These are phyloP conservation scores for Callinectes sapidus DNA, from an alignment of 2,888 invertebrate genomes.

Conservation along the genomic window DNA sequence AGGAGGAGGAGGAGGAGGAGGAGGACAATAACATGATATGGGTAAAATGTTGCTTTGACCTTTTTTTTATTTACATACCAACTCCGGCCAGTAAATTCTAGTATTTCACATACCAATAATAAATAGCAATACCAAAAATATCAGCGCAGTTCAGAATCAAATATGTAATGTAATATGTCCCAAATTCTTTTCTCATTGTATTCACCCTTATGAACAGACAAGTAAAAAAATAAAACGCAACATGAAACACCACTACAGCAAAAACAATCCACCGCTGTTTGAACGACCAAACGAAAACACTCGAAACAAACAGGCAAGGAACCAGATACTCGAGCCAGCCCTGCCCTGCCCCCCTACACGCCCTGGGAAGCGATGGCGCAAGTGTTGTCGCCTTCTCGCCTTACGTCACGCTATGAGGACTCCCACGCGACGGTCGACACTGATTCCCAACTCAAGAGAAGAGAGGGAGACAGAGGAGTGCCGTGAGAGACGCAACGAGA, in stretches of 20 bases:
- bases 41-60: neutral
- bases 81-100: neutral
- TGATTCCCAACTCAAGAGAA: neutral
- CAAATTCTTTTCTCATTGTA: neutral
- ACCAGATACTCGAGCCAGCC: neutral
- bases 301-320: neutral
- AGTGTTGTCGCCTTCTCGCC: neutral
- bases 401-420: neutral
- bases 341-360: neutral
- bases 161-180: neutral
- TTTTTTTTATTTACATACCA: neutral
- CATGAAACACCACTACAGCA: neutral
- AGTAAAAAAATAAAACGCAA: neutral
- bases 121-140: neutral
- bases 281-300: neutral
- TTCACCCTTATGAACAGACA: neutral
- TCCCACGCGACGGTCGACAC: neutral
- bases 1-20: conserved; percentile 7
- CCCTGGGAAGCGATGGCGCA: neutral
- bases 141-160: neutral
- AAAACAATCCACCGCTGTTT: conserved; percentile 1
- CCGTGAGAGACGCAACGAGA: conserved; percentile 32
- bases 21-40: neutral
- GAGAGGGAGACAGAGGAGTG: neutral
- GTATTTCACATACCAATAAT: neutral